Percentiles rank a stretch among this genome's conserved stretches.
phyloP scores from a whole-genome alignment of 1,140 invertebrate genomes.

The Matsumurasca onukii region DNA sequence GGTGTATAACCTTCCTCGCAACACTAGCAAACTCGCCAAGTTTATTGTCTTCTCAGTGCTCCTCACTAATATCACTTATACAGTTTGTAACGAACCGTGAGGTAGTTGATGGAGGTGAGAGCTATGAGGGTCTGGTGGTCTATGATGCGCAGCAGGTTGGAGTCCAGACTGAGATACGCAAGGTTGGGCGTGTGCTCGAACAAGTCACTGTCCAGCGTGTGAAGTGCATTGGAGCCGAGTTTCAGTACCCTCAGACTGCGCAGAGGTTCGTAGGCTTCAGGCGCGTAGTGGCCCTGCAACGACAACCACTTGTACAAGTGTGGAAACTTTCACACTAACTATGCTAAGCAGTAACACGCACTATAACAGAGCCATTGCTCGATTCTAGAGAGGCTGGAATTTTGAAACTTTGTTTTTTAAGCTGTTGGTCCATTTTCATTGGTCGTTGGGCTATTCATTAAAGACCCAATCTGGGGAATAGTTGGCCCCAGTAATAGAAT shows the following conservation, averaged over 20 bases:
- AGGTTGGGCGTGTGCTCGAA: conserved; percentile 69
- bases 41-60: too few species aligned
- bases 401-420: not conserved
- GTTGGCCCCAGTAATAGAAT: not conserved
- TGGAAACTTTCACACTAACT: not conserved
- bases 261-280: conserved; percentile 60
- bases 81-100: too few species aligned
- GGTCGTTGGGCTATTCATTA: too few species aligned
- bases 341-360: not conserved
- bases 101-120: conserved; percentile 57
- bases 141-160: conserved; percentile 64
- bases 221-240: conserved; percentile 64
- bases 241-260: conserved; percentile 58
- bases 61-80: too few species aligned
- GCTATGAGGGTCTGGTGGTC: conserved; percentile 60
- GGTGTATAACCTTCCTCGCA: too few species aligned
- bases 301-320: conserved; percentile 9
- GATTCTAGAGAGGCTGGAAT: not conserved
- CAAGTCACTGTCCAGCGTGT: conserved; percentile 63
- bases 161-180: conserved; percentile 61
- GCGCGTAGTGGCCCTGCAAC: conserved; percentile 59
- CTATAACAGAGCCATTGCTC: not conserved
- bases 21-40: too few species aligned
- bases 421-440: too few species aligned
- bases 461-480: too few species aligned